Evolutionary conservation across 2,888 invertebrate species (phyloP).

Genomic region (Archips crataeganus): DNA sequence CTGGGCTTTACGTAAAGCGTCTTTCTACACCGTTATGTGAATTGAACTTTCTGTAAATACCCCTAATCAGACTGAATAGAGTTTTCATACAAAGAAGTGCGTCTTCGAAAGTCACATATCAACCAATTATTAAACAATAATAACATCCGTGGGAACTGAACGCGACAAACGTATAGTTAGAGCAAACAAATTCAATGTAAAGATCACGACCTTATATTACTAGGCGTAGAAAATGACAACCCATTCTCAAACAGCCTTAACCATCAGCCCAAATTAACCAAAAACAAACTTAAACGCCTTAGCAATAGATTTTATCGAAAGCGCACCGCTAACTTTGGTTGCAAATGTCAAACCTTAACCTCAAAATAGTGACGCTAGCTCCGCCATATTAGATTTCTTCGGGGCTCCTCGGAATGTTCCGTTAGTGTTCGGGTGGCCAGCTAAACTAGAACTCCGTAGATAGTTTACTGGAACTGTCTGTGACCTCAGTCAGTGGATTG

Average conservation of each 20-base stretch:
- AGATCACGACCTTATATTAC: constrained; percentile 80
- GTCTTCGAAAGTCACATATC: constrained; percentile 49
- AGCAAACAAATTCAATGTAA: constrained; percentile 72
- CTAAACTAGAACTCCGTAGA: constrained; percentile 53
- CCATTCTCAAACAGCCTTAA: constrained; percentile 58
- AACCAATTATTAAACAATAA: constrained; percentile 63
- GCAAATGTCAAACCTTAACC: constrained; percentile 85
- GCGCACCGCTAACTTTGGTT: constrained; percentile 55
- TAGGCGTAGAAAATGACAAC: constrained; percentile 70
- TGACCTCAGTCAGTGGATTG: constrained; percentile 43
- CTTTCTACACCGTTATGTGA: neutral
- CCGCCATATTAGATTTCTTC: constrained; percentile 75
- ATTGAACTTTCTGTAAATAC: constrained; percentile 13
- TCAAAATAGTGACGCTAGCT: constrained; percentile 79
- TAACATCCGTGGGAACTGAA: constrained; percentile 66
- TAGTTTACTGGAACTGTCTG: constrained; percentile 46
- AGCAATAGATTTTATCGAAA: constrained; percentile 49
- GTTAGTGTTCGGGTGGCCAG: constrained; percentile 54
- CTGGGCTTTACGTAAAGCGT: neutral
- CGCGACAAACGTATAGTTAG: constrained; percentile 61
- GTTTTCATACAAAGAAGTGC: constrained; percentile 26
- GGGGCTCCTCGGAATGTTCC: constrained; percentile 61
- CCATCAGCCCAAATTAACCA: constrained; percentile 45
- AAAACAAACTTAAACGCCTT: constrained; percentile 60
- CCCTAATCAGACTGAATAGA: constrained; percentile 15